phyloP scores from a whole-genome alignment of 2,113 vertebrate genomes.

The Crotalus helleri region DNA sequence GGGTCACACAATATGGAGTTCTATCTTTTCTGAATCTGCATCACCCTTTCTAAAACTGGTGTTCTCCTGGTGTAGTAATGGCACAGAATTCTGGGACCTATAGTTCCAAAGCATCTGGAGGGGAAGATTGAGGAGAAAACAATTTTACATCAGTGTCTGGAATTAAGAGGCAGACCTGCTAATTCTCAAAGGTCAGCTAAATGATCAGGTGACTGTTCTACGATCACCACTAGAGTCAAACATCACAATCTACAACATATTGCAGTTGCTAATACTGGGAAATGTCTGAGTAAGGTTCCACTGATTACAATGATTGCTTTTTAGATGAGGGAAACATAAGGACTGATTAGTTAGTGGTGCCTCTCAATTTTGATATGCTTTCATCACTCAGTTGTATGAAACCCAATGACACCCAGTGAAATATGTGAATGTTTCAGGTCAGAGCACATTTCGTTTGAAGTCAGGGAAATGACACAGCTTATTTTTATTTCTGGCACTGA shows the following conservation, averaged over 20 bases:
- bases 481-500: not conserved
- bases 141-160: not conserved
- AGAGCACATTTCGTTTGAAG: not conserved
- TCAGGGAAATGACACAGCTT: not conserved
- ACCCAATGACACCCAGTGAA: not conserved
- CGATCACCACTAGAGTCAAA: not conserved
- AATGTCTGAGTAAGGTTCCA: not conserved
- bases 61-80: not conserved
- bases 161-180: not conserved
- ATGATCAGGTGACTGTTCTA: not conserved
- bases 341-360: not conserved
- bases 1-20: not conserved
- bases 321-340: not conserved
- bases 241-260: not conserved
- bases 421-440: not conserved
- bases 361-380: not conserved
- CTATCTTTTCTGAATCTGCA: not conserved
- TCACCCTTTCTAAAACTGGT: not conserved
- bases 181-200: not conserved
- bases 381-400: not conserved
- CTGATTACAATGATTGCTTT: not conserved
- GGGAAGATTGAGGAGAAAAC: not conserved
- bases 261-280: not conserved
- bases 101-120: not conserved
- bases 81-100: not conserved